A percentile compares a stretch with the other conserved stretches of the same genome.
These are phyloP conservation scores for Paratilapia polleni DNA, from an alignment of 2,113 vertebrate species.

Conservation along the genomic window DNA sequence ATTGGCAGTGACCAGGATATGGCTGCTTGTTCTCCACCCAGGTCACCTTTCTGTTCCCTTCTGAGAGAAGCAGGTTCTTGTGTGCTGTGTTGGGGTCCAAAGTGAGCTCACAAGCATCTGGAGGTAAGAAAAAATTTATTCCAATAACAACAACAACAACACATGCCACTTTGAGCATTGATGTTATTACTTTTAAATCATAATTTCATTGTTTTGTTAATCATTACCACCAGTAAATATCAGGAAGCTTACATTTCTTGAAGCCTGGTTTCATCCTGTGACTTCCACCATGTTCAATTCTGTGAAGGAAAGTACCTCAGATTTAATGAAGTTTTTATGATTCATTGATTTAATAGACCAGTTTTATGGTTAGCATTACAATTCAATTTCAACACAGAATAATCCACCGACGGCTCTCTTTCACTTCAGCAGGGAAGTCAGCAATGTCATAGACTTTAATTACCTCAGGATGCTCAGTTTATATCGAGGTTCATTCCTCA, in stretches of 20 bases:
- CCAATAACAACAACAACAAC: not conserved
- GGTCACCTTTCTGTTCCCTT: constrained; percentile 52
- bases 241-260: constrained; percentile 67
- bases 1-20: not conserved
- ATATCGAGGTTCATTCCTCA: not conserved
- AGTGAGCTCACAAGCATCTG: constrained; percentile 60
- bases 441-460: constrained; percentile 5
- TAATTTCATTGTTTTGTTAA: not conserved
- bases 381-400: not conserved
- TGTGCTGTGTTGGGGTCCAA: constrained; percentile 30
- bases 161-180: not conserved
- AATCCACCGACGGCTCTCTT: not conserved
- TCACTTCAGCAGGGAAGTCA: not conserved
- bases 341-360: not conserved
- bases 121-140: not conserved
- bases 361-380: not conserved
- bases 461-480: constrained; percentile 42
- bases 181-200: not conserved
- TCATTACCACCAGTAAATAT: not conserved
- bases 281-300: constrained; percentile 33
- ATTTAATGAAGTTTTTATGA: not conserved
- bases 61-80: constrained; percentile 42
- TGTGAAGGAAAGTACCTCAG: constrained; percentile 28
- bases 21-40: constrained; percentile 13
- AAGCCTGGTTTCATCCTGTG: constrained; percentile 49